These are phyloP conservation scores for Bubo bubo DNA, from an alignment of 2,113 vertebrate species.

Conservation along the genomic window DNA sequence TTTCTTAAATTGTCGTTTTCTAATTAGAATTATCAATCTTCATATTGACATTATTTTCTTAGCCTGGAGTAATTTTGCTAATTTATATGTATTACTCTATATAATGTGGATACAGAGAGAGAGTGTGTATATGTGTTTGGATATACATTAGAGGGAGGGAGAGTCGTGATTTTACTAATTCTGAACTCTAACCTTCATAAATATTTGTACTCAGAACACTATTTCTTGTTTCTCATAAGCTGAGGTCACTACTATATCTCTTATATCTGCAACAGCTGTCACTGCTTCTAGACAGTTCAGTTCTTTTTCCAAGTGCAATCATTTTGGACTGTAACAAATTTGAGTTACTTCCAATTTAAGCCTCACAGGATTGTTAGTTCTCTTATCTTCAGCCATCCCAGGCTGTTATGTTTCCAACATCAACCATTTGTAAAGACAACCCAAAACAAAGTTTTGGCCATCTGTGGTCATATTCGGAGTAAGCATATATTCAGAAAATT, in stretches of 20 bases:
- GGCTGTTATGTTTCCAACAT: not conserved
- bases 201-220: not conserved
- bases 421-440: not conserved
- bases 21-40: not conserved
- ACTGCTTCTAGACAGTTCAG: constrained; percentile 15
- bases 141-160: not conserved
- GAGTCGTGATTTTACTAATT: not conserved
- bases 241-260: constrained; percentile 8
- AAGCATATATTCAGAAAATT: not conserved
- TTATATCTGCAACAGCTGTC: constrained; percentile 26
- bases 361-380: not conserved
- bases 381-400: constrained; percentile 27
- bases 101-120: not conserved
- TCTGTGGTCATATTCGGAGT: not conserved
- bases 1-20: not conserved
- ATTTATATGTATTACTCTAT: not conserved
- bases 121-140: not conserved
- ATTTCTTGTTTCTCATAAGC: constrained; percentile 3
- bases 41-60: not conserved
- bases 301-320: constrained; percentile 39
- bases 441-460: not conserved
- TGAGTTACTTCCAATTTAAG: constrained; percentile 21
- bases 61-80: not conserved
- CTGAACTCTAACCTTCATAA: constrained; percentile 29
- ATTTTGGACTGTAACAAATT: not conserved